Base-by-base conservation (phyloP, 1,140 invertebrate species). In the Caenorhabditis brenneri region DNA sequence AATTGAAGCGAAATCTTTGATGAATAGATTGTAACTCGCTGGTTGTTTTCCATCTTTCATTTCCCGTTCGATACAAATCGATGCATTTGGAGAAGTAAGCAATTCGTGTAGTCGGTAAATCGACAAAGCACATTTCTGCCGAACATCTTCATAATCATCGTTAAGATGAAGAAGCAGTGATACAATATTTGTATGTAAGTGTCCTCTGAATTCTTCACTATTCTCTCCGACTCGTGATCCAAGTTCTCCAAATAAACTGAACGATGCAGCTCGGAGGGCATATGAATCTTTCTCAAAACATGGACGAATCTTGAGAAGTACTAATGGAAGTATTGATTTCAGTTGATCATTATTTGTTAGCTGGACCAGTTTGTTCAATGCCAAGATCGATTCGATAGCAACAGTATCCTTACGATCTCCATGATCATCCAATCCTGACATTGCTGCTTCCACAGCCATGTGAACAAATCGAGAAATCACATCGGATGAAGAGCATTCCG, bases 241-340 rank as follows among this genome's bases (percentile, higher is more conserved):
- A 84, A 93, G 86, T 85, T 92, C 91, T 22, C 92, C 92, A 90
- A 92, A 93, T 53, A 93, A 88, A 16, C 88, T 90, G 83, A 92
- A 91, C 5, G 92, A 90, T 65, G 92, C 91, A 22, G 92, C 91
- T 86, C 92, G 86, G 3, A 93, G 91, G 53, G 88, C 85, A 10
- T 91, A 82, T 81, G 91, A 91, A 27, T 92, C 92, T 91, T 92
- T 93, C 87, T 92, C 92, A 89, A 93, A 93, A 85, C 92, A 93
- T 27, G 92, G 92, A 46, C 92, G 82, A 31, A 93, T 92, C 81
- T 91, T 91, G 6, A 93, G 89, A 15, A 92, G 88, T 6, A 93
- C 88, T 82, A 92, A 92, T 60, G 92, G 92, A 12, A 93, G 90
- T 80, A 92, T 92, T 36, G 91, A 89, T 51, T 91, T 87, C 36